Conservation (phyloP, 2,113 vertebrate genomes). For the Carollia perspicillata region DNA sequence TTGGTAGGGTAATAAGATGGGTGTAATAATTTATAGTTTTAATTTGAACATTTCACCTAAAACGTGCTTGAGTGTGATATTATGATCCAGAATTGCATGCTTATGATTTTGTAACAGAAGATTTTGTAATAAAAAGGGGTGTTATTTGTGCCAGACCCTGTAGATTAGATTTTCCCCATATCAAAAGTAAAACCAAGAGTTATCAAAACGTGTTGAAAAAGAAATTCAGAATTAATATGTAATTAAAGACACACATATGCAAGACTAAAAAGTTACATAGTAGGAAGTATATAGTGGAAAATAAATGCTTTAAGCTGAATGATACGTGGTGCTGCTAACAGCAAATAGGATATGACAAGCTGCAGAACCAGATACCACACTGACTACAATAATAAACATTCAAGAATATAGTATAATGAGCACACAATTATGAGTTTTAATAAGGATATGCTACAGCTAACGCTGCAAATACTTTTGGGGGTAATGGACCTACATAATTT, state of each 20-base stretch:
- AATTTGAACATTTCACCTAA: too few relatives aligned
- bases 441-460: conserved; percentile 32
- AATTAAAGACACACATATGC: conserved; percentile 1
- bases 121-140: too few relatives aligned
- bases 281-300: neutral
- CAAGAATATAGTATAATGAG: conserved; percentile 17
- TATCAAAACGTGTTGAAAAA: conserved; percentile 22
- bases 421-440: conserved; percentile 56
- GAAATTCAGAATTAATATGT: conserved; percentile 42
- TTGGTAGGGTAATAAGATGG: too few relatives aligned
- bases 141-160: too few relatives aligned
- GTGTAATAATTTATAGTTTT: too few relatives aligned
- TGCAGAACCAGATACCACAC: neutral
- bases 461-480: conserved; percentile 46
- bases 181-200: conserved; percentile 1
- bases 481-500: conserved; percentile 63
- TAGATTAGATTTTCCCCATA: conserved; percentile 20
- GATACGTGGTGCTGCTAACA: neutral
- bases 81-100: too few relatives aligned
- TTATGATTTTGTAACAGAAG: too few relatives aligned
- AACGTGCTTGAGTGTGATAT: too few relatives aligned
- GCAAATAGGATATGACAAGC: neutral
- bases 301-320: neutral
- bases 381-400: conserved; percentile 31
- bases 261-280: neutral